Evolutionary conservation across 2,797 vertebrate species (phyloP).

Genomic region (Enteromius viviparus): DNA sequence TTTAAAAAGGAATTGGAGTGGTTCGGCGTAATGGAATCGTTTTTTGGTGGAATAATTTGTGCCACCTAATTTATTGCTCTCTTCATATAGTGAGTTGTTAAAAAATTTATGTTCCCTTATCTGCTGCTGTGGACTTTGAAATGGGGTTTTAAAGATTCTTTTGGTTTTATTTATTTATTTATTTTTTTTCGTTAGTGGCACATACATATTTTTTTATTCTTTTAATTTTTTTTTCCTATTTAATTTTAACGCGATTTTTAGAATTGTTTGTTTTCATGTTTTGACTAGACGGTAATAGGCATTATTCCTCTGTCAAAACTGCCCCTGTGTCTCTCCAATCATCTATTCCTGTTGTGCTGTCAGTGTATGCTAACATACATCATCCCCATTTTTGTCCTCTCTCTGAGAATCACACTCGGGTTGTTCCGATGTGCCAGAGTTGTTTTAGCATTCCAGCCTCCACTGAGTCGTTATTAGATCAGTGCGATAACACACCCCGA

Average conservation of each 20-base stretch:
- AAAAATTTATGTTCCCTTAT: background rate
- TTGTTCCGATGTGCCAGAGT: constrained; percentile 74
- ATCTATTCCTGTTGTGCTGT: constrained; percentile 58
- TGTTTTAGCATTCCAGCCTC: constrained; percentile 58
- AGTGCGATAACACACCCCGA: constrained; percentile 54
- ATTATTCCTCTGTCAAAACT: constrained; percentile 33
- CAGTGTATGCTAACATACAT: constrained; percentile 61
- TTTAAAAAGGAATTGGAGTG: constrained; percentile 32
- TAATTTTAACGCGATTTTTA: background rate
- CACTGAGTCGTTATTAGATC: constrained; percentile 54
- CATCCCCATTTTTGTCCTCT: constrained; percentile 66
- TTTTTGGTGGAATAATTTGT: constrained; percentile 35
- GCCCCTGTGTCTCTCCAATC: constrained; percentile 15
- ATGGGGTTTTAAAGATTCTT: constrained; percentile 18
- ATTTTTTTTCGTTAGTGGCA: background rate
- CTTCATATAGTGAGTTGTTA: constrained; percentile 31
- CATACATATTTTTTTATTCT: background rate
- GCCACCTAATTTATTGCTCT: constrained; percentile 19
- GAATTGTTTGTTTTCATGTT: background rate
- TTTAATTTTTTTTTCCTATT: background rate
- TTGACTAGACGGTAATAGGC: constrained; percentile 8
- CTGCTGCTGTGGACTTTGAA: constrained; percentile 7
- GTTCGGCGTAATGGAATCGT: background rate
- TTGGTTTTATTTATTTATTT: background rate
- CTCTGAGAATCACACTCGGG: constrained; percentile 64